These are phyloP conservation scores for Ceratosolen fusciceps DNA, from an alignment of 1,140 invertebrate species.

Conservation along the genomic window DNA sequence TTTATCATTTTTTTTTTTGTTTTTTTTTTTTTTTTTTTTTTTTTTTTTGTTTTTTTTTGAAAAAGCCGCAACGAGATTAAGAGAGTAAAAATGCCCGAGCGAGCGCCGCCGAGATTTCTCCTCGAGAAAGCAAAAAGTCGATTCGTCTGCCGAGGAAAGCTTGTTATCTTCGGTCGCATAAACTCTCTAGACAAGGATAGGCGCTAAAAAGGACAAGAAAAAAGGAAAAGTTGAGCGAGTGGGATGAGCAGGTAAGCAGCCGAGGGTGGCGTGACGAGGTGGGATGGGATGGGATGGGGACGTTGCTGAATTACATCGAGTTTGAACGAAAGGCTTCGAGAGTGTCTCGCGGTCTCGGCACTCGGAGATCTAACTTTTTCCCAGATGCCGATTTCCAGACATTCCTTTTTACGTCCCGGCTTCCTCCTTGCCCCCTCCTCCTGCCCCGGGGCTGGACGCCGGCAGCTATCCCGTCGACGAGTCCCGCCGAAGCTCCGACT, in stretches of 20 bases:
- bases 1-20: no score
- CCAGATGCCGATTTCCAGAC: neutral
- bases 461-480: no score
- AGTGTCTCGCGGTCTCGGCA: neutral
- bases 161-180: constrained; percentile 38
- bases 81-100: neutral
- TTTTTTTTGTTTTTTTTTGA: no score
- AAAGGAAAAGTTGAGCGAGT: constrained; percentile 22
- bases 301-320: constrained; percentile 34
- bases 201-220: constrained; percentile 33
- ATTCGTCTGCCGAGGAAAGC: constrained; percentile 40
- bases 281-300: neutral
- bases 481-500: neutral
- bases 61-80: neutral
- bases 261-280: constrained; percentile 34
- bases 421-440: no score
- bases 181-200: constrained; percentile 35
- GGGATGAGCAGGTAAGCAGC: constrained; percentile 43
- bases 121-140: constrained; percentile 25
- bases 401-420: neutral
- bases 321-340: neutral
- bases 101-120: constrained; percentile 22
- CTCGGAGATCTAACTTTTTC: neutral
- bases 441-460: no score
- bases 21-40: no score